Base-by-base conservation (phyloP, 2,113 vertebrate species). In the Rousettus leschenaultii region DNA sequence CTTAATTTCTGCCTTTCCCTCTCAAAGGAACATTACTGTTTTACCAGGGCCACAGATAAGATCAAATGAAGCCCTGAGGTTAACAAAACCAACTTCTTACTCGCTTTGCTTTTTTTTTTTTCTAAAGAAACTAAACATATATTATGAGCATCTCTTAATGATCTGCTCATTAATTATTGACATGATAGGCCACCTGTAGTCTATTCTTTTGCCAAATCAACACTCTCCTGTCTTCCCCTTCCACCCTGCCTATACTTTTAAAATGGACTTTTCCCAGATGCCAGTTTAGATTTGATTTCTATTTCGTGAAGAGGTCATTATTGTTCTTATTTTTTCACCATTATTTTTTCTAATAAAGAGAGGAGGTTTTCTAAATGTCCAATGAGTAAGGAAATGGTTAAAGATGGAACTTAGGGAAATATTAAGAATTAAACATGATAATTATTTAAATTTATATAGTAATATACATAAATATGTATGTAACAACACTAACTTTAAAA, bases 1-100 rank as follows among this genome's bases (percentile, higher is more conserved):
- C 43, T 53, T 89, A 94, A 86, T 61, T 80, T 89, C 70, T 97
- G 95, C 89, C 57, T 92, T 91, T 94, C 21, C 24, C 57, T 83
- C 48, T 89, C 55, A 90, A 74, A 95, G 68, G 24, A 91, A 65
- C 4, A 24, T 86, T 84, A 84, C 38, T 89, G 43, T 89, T 82
- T 61, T 85, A 78, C 9, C 55, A 77, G 48, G 28, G 28, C 15
- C 77, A 75, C 28, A 9, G 26, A 66, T 26, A 92, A 94, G n/a
- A 92, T 26, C 9, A 91, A 94, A 84, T 51, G 24, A 96, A 96
- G 77, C 45, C 14, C 30, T 16, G 22, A 53, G 84, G n/a, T 95
- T 87, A 74, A 92, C 28, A 92, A 92, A 95, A 93, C 68, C 26
- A 83, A 84, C 61, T 92, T 33, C 45, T 86, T 92, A 86, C n/a